phyloP scores from a whole-genome alignment of 2,888 invertebrate genomes.

The Alloplasta piceator region DNA sequence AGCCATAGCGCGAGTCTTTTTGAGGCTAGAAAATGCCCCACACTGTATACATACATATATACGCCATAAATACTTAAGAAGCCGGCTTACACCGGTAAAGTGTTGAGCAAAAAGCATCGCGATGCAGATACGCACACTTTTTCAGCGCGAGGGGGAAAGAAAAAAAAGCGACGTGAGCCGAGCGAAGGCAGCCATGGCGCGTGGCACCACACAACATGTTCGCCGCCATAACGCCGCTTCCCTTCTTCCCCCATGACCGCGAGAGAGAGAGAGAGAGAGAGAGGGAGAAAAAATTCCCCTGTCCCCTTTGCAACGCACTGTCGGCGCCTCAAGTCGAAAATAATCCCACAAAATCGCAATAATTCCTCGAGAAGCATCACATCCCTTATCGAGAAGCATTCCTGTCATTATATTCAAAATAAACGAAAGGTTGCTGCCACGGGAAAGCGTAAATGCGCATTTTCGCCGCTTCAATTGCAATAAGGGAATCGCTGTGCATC shows the following conservation, averaged over 20 bases:
- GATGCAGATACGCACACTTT: not conserved
- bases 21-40: not conserved
- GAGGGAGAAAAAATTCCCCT: not conserved
- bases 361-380: too few relatives aligned
- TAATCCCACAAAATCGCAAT: too few relatives aligned
- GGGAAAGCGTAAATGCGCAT: too few relatives aligned
- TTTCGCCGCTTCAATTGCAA: too few relatives aligned
- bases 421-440: too few relatives aligned
- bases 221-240: conserved; percentile 76
- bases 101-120: conserved; percentile 4
- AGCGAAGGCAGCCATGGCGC: conserved; percentile 79
- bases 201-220: conserved; percentile 78
- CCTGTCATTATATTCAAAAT: too few relatives aligned
- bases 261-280: not conserved
- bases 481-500: too few relatives aligned
- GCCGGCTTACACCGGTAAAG: conserved; percentile 1
- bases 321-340: too few relatives aligned
- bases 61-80: not conserved
- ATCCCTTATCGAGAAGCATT: too few relatives aligned
- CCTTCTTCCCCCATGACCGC: conserved; percentile 23
- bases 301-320: too few relatives aligned
- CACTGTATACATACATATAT: not conserved
- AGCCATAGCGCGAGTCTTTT: not conserved
- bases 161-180: conserved; percentile 75
- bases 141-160: conserved; percentile 42